Evolutionary conservation across 2,888 invertebrate genomes (phyloP), one percentile per base, ranked within the genome.

Genomic region (Watsonalla cultraria): DNA sequence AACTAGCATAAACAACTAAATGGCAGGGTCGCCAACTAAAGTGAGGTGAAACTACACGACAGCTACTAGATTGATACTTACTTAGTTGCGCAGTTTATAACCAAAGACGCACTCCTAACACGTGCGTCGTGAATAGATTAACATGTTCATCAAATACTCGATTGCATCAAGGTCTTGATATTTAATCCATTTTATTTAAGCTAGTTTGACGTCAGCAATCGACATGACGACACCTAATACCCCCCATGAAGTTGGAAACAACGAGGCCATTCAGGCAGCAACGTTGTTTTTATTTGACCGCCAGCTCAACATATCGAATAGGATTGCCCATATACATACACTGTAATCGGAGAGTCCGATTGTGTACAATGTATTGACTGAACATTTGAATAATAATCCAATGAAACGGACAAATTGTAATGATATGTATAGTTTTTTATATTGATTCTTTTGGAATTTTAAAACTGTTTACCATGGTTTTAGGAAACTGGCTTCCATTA

Each of bases 221-320:
- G 57, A 66, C 51, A 76, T 68, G 47, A 46, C 58, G 54, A 68
- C 66, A 78, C 76, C 71, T 81, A 84, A 79, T 84, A 73, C 61
- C 57, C 55, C 68, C 56, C 54, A 59, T 51, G 59, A 68, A 70
- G 69, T 68, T 66, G 72, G 66, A 67, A 82, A 89, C 88, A 89
- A 80, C 74, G 79, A 66, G 70, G 61, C 83, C 84, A 87, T 88
- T 89, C 80, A 89, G 84, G 82, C 82, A 74, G 76, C 70, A 76
- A 82, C 73, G 65, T 72, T 84, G 82, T 83, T 87, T 88, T 86
- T 85, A 84, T 84, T 82, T 76, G 77, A 74, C 66, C 73, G 65
- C 73, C 60, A 64, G 70, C 73, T 74, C 73, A 74, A 76, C 76
- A 70, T 74, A 75, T 76, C 73, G 72, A 74, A 77, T 75, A 77